Base-by-base conservation (phyloP, 2,888 invertebrate genomes). In the Drosophila paramelanica region DNA sequence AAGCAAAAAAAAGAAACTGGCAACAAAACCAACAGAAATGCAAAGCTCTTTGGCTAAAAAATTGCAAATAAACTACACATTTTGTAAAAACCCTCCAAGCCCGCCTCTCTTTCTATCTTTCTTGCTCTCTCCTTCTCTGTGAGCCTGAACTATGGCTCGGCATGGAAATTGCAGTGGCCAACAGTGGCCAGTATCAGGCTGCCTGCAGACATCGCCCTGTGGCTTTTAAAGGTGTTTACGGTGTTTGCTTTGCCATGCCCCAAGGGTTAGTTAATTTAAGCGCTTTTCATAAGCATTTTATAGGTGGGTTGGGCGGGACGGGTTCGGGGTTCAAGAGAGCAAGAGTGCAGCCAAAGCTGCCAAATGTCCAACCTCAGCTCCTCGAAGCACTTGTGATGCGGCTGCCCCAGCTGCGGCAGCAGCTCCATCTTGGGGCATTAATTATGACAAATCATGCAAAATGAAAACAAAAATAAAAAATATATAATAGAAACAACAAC, bases 251-350 rank as follows among this genome's bases (percentile, higher is more conserved):
- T 53, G 45, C 61, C 43, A 23, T 62, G 55, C 53, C 62, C 59
- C 60, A 67, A 64, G 78, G 78, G 76, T 86, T 78, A 80, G 77
- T 80, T 86, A 85, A 85, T 85, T 85, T 85, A 88, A 85, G 88
- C 86, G 83, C 75, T 85, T 85, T 85, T 77, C 86, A 85, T 85
- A 85, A 85, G 80, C 74, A 83, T 87, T 83, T 87, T 84, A 83
- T 83, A 65, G 52, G 55, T 8, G n/a, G 27, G 27, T 17, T 17
- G 17, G 1, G 1, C 17, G 17, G 5, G 60, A 50, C 38, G 27
- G 41, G 31, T 14, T 25, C 33, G 31, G 51, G 42, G 43, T 43
- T 36, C 66, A 71, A 76, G 69, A 71, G 73, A 23, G 67, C 73
- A 73, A 73, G 73, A 76, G 69, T 77, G 77, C 76, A 76, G 61